Evolutionary conservation across 2,113 vertebrate species (phyloP).

Genomic region (Maccullochella peelii): DNA sequence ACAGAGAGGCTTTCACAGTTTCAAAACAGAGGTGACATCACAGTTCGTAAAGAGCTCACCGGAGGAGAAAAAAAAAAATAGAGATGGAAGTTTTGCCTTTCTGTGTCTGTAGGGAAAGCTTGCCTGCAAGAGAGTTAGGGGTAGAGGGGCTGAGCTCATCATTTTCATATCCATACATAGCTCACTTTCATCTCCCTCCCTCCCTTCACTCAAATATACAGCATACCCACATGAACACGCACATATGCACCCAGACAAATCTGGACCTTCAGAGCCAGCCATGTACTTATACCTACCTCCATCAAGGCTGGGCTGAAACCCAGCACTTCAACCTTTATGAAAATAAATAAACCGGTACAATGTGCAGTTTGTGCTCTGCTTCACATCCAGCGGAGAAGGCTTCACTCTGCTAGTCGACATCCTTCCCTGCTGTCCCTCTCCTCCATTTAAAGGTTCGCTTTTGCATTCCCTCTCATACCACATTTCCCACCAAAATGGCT

Average conservation of each 20-base stretch:
- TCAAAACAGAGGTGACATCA: constrained; percentile 37
- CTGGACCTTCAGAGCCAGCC: constrained; percentile 45
- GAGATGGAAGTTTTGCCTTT: constrained; percentile 38
- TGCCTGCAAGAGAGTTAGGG: constrained; percentile 47
- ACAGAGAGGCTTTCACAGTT: not conserved
- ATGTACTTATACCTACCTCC: constrained; percentile 35
- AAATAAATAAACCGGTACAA: constrained; percentile 80
- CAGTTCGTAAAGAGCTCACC: constrained; percentile 16
- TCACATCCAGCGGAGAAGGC: constrained; percentile 57
- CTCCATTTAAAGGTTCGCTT: constrained; percentile 66
- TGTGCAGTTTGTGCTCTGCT: constrained; percentile 76
- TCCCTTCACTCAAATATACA: constrained; percentile 45
- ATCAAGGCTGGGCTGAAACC: constrained; percentile 69
- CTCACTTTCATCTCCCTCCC: constrained; percentile 36
- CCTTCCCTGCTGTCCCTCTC: constrained; percentile 66
- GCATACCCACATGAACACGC: constrained; percentile 17
- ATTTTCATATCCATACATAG: constrained; percentile 64
- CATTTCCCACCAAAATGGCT: constrained; percentile 80
- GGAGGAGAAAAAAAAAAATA: constrained; percentile 27
- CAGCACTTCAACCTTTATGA: constrained; percentile 71
- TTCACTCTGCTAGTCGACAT: constrained; percentile 59
- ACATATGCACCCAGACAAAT: constrained; percentile 48
- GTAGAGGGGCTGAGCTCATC: constrained; percentile 42
- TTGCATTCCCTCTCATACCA: constrained; percentile 71
- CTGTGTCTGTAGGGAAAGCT: constrained; percentile 43